Conservation (phyloP, 2,113 vertebrate genomes). For the Gobio gobio region DNA sequence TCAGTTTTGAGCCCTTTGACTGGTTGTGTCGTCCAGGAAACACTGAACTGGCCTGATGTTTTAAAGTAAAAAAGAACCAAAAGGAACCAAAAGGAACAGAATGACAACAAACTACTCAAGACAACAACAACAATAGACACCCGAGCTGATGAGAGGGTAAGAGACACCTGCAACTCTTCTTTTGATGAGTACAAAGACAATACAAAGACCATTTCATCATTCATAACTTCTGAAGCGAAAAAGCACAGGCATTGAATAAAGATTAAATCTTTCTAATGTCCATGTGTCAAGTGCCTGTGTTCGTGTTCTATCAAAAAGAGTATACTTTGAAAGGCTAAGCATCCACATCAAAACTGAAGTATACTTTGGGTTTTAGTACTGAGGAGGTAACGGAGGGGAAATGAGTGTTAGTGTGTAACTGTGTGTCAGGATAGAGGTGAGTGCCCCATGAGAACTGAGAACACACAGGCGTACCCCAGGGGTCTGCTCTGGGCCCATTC, state of each 20-base stretch:
- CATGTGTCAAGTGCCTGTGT: neutral
- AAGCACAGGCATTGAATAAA: neutral
- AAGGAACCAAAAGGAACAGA: neutral
- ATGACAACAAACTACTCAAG: neutral
- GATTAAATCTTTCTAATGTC: neutral
- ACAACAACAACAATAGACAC: neutral
- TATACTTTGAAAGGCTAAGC: neutral
- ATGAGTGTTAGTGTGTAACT: neutral
- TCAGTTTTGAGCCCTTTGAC: too few species aligned
- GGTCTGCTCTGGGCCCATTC: conserved; percentile 42
- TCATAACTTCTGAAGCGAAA: neutral
- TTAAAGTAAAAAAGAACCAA: too few species aligned
- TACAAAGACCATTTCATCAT: neutral
- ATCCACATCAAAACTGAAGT: neutral
- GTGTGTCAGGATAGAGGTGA: conserved; percentile 55
- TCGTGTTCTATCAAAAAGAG: neutral
- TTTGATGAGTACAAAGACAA: neutral
- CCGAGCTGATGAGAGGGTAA: neutral
- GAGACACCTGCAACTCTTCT: neutral
- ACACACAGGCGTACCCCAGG: conserved; percentile 61
- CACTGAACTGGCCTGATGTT: too few species aligned
- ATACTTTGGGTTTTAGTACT: neutral
- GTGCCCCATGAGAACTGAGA: conserved; percentile 66
- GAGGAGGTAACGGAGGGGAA: neutral
- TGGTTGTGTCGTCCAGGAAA: too few species aligned